These are phyloP conservation scores for Anolis carolinensis DNA, from an alignment of 2,113 vertebrate genomes.

Conservation along the genomic window DNA sequence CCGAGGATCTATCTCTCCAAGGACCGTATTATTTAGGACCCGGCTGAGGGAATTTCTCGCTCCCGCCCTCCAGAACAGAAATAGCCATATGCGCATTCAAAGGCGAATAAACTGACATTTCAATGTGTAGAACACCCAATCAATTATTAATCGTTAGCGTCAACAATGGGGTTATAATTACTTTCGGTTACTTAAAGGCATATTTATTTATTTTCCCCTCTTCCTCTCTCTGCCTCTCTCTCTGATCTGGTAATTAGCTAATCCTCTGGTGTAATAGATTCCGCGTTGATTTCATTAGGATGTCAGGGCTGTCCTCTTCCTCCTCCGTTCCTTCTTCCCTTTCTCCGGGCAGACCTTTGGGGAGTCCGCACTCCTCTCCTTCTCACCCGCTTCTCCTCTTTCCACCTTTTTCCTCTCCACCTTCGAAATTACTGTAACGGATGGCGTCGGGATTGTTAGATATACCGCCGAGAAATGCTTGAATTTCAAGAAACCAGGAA, in stretches of 20 bases:
- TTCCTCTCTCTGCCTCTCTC: constrained; percentile 56
- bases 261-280: constrained; percentile 71
- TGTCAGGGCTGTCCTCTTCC: constrained; percentile 13
- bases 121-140: constrained; percentile 78
- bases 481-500: no score
- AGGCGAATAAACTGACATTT: constrained; percentile 76
- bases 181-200: constrained; percentile 77
- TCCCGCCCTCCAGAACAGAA: neutral
- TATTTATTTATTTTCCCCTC: constrained; percentile 71
- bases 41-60: neutral
- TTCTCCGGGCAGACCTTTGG: neutral
- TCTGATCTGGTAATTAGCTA: constrained; percentile 77
- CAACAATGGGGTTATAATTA: constrained; percentile 82
- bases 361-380: no score
- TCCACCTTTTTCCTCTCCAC: no score
- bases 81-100: constrained; percentile 50
- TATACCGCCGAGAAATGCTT: no score
- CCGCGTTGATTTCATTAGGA: constrained; percentile 62
- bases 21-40: neutral
- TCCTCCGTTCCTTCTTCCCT: neutral
- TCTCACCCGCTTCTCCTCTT: no score
- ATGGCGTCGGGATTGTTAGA: no score
- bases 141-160: constrained; percentile 84
- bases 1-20: neutral
- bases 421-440: no score